Evolutionary conservation across 2,797 vertebrate species (phyloP).

Genomic region (Pantherophis vulpinus): DNA sequence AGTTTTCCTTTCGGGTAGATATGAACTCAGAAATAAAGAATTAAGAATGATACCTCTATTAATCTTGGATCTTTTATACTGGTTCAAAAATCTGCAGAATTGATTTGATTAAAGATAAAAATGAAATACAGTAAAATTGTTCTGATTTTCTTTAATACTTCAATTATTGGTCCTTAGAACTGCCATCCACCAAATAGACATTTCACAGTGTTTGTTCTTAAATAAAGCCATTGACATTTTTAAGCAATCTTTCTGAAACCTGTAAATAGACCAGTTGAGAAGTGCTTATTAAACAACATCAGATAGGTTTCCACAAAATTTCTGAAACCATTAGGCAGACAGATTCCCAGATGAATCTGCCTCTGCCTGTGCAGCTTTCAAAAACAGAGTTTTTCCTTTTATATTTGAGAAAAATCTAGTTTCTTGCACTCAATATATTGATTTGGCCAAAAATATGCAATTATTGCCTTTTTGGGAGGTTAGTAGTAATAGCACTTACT

Average conservation of each 20-base stretch:
- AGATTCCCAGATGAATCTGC: background rate
- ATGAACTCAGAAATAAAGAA: background rate
- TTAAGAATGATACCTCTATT: background rate
- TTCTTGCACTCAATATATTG: background rate
- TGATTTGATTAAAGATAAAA: background rate
- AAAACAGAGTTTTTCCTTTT: slow-evolving; percentile 4
- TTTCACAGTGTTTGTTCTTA: background rate
- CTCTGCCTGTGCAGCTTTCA: background rate
- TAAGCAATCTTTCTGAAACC: background rate
- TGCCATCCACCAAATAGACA: background rate
- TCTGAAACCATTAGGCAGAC: background rate
- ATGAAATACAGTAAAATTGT: background rate
- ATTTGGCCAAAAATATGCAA: background rate
- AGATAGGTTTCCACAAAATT: background rate
- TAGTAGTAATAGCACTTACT: background rate
- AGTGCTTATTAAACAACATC: background rate
- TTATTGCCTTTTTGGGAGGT: background rate
- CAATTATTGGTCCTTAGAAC: background rate
- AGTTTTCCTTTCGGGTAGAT: background rate
- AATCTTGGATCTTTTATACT: background rate
- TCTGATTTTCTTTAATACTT: background rate
- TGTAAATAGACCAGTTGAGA: background rate
- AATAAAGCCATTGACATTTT: background rate
- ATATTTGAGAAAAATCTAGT: background rate
- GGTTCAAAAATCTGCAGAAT: background rate